Conservation (phyloP, 2,888 invertebrate species). For the Sphecodes monilicornis region DNA sequence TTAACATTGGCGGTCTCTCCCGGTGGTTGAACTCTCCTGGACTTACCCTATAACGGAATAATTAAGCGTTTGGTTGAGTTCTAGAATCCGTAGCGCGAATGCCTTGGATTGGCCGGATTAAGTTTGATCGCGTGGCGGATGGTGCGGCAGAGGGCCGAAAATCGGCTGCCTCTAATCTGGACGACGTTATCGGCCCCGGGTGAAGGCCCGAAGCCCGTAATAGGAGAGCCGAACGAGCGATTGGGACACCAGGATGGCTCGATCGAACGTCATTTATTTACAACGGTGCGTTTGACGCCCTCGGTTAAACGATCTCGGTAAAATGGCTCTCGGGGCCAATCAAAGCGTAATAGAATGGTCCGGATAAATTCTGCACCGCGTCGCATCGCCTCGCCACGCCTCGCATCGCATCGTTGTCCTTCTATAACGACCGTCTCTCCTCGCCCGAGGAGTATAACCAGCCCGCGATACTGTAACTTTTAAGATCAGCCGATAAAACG, state of each 20-base stretch:
- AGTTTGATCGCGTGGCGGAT: background rate
- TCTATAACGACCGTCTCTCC: constrained; percentile 21
- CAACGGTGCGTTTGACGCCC: constrained; percentile 62
- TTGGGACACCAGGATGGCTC: constrained; percentile 42
- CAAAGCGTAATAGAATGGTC: constrained; percentile 67
- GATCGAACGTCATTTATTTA: constrained; percentile 64
- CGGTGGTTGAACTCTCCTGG: no score
- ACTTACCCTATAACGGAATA: constrained; percentile 53
- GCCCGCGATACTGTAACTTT: constrained; percentile 8
- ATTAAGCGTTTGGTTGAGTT: constrained; percentile 32
- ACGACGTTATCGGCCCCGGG: background rate
- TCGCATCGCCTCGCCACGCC: background rate
- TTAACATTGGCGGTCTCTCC: no score
- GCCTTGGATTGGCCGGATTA: constrained; percentile 25
- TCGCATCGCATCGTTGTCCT: background rate
- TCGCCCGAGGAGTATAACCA: constrained; percentile 21
- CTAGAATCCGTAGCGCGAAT: constrained; percentile 37
- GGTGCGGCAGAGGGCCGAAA: background rate
- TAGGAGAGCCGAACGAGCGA: constrained; percentile 40
- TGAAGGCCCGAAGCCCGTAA: constrained; percentile 15
- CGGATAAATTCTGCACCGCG: constrained; percentile 59
- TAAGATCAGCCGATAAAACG: background rate
- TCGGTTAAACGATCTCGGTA: constrained; percentile 64
- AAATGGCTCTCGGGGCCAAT: constrained; percentile 63
- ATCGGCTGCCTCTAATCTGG: constrained; percentile 7